Evolutionary conservation across 2,797 vertebrate species (phyloP), one percentile per base, ranked within the genome.

Genomic region (Carcharodon carcharias): DNA sequence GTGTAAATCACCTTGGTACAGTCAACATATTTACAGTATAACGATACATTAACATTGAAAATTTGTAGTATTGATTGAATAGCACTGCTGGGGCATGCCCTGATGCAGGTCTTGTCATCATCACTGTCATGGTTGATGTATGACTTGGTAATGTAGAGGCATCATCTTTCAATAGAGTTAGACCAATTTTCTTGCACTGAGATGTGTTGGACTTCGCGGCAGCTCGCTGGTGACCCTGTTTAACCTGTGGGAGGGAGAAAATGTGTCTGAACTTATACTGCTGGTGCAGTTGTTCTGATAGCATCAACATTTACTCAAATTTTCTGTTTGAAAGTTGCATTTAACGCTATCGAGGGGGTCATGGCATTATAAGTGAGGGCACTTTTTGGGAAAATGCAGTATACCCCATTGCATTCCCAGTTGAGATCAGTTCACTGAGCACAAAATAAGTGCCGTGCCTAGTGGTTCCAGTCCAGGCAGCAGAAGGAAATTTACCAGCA

Each of bases 1-100:
- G 82, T 85, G 21, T 50, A 50, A 85, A 85, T 85, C 40, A 85
- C 45, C 82, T 50, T 45, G 45, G 40, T 85, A 50, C 18, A 50
- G 82, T 85, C 45, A 85, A 85, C 21, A 50, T 18, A 45, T 85
- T 45, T 50, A 85, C 77, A 50, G 45, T 85, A 50, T 85, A 50
- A 85, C 50, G 80, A 23, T 85, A 26, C 45, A 85, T 85, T 50
- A 85, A 85, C 40, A 85, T 50, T 85, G 40, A 50, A 50, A 85
- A 85, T 85, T 85, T 85, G 82, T 45, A 85, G 45, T 85, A 85
- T 85, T 85, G 82, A 85, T 85, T 85, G 40, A 85, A 85, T 9
- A 50, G 7, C 40, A 11, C 21, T 9, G 45, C 40, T 50, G 21
- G 82, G 40, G 82, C 82, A 85, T 50, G 40, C 45, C 82, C 45